Evolutionary conservation across 2,797 vertebrate genomes (phyloP).

Genomic region (Octomys mimax): DNA sequence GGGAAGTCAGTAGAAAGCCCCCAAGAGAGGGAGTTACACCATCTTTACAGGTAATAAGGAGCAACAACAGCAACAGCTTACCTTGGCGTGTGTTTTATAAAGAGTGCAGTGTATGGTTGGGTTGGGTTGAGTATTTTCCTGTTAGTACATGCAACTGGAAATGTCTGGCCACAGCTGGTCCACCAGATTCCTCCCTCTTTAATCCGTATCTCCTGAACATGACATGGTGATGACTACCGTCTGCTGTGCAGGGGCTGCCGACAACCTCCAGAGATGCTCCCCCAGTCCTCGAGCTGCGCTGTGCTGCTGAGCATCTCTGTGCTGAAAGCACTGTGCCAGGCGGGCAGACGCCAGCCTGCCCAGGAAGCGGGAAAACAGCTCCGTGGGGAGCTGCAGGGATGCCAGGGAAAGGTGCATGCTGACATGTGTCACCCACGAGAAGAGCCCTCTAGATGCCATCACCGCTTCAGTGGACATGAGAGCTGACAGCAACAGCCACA

Average conservation of each 20-base stretch:
- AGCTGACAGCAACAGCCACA: not conserved
- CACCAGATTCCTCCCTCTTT: not conserved
- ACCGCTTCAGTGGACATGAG: not conserved
- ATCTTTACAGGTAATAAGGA: not conserved
- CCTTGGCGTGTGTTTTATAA: not conserved
- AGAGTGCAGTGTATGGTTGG: not conserved
- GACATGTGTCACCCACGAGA: not conserved
- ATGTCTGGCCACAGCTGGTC: not conserved
- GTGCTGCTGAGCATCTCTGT: not conserved
- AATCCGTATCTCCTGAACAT: not conserved
- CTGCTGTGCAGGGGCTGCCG: not conserved
- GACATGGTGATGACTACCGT: accelerated
- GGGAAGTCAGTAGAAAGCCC: not conserved
- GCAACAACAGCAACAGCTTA: not conserved
- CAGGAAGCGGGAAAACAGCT: not conserved
- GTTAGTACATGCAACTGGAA: not conserved
- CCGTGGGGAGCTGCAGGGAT: not conserved
- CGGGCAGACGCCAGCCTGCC: not conserved
- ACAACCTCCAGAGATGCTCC: not conserved
- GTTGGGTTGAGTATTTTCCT: not conserved
- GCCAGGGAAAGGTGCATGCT: not conserved
- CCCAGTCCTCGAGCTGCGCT: not conserved
- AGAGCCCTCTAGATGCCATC: not conserved
- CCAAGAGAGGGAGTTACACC: not conserved
- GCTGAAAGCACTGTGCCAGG: no score